These are phyloP conservation scores for Lymantria dispar DNA, from an alignment of 2,888 invertebrate genomes.

Conservation along the genomic window DNA sequence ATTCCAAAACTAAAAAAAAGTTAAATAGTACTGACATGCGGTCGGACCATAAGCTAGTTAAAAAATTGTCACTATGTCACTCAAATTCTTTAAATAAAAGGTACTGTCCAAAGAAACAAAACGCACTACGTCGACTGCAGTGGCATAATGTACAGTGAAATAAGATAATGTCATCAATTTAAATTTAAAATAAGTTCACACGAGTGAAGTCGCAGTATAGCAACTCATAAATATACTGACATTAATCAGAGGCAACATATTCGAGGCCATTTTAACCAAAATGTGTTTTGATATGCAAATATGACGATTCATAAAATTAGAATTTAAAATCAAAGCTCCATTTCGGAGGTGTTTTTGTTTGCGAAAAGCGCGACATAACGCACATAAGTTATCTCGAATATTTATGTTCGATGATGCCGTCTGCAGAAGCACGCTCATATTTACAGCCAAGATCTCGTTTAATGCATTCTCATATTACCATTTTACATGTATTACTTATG, in stretches of 20 bases:
- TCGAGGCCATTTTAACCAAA: conserved; percentile 33
- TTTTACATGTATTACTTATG: conserved; percentile 54
- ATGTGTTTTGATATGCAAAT: conserved; percentile 70
- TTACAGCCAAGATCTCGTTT: conserved; percentile 62
- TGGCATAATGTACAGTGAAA: no score
- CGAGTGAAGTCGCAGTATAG: background rate
- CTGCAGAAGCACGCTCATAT: conserved; percentile 58
- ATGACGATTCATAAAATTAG: conserved; percentile 73
- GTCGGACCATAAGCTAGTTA: no score
- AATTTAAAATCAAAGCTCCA: conserved; percentile 77
- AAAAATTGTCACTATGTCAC: no score
- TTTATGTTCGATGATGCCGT: conserved; percentile 67
- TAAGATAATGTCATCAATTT: no score
- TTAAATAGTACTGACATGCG: no score
- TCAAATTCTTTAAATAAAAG: no score
- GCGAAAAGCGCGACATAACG: conserved; percentile 51
- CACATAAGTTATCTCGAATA: conserved; percentile 67
- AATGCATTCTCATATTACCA: conserved; percentile 57
- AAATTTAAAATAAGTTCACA: no score
- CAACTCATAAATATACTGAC: conserved; percentile 26
- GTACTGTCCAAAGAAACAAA: no score
- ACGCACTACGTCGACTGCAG: no score
- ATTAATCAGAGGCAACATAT: conserved; percentile 22
- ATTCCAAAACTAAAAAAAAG: no score
- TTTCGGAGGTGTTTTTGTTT: conserved; percentile 70